phyloP scores from a whole-genome alignment of 1,140 invertebrate genomes.

The Ceratosolen solmsi region DNA sequence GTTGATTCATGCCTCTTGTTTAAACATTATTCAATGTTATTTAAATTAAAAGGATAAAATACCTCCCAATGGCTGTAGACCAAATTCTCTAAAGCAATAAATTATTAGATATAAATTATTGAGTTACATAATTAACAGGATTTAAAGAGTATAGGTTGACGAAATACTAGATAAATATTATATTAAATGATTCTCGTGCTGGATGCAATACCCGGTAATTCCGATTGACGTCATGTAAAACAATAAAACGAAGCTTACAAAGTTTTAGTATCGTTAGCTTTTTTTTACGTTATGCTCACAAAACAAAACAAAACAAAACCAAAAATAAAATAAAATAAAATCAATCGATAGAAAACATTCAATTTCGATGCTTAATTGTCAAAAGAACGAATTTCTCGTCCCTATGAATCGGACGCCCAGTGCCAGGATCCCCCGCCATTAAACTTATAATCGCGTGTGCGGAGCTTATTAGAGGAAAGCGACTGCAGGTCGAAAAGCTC shows the following conservation, averaged over 20 bases:
- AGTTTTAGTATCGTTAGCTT: neutral
- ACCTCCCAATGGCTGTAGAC: neutral
- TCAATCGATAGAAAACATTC: too few relatives aligned
- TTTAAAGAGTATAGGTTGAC: neutral
- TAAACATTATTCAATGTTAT: neutral
- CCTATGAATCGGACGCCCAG: neutral
- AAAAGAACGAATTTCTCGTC: neutral
- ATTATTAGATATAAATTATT: neutral
- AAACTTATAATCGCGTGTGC: neutral
- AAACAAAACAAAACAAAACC: too few relatives aligned
- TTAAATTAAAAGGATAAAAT: neutral
- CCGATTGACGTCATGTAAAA: neutral
- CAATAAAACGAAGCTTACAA: neutral
- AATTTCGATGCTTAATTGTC: neutral
- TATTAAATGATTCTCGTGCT: too few relatives aligned
- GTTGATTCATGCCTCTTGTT: neutral
- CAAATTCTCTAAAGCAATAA: neutral
- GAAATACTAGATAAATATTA: neutral
- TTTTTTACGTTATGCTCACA: too few relatives aligned
- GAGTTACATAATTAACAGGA: neutral
- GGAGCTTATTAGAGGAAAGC: conserved; percentile 1
- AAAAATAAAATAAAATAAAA: too few relatives aligned
- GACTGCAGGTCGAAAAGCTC: neutral
- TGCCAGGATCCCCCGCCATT: neutral
- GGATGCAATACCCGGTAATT: too few relatives aligned